Base-by-base conservation (phyloP, 2,113 vertebrate genomes). In the Tragelaphus scriptus region DNA sequence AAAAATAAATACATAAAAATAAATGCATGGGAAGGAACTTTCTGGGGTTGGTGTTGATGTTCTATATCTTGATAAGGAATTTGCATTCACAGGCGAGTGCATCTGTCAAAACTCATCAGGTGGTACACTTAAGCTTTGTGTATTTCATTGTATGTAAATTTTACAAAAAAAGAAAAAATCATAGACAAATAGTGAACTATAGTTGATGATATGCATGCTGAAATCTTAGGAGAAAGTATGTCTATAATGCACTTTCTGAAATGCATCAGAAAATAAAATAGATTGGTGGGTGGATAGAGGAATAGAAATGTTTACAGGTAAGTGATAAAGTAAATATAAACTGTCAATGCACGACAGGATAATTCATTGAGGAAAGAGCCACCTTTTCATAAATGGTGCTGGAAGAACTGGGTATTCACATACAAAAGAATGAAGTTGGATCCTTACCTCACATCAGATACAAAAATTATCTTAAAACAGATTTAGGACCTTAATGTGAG, bases 1-100 rank as follows among this genome's bases (percentile, higher is more conserved):
- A 90, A 97, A 98, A 97, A 95, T 93, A 97, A 98, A 95, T 51
- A 82, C 25, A 65, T 61, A 88, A 97, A 97, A 96, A 97, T 93
- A 97, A 97, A 61, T 47, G 81, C 63, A 23, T 21, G 17, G 2
- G 47, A 58, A 85, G 81, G 63, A 71, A 87, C 58, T 65, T 94
- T 86, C 56, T 63, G 40, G 71, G 88, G 53, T 75, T 7, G 56
- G 21, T 14, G n/a, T 7, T 6, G 53, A 30, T 61, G 84, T 93
- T 79, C 94, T 94, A 26, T 85, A 92, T 93, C 80, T 90, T 94
- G 86, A 28, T 21, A 85, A 91, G 36, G 40, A 28, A 94, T 96
- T 98, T 98, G 95, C 90, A 91, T 98, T 36, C 47, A 71, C 49
- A 91, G 65, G 40, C 68, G 55, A 86, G 63, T 12, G 63, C 90